These are phyloP conservation scores for Phthorimaea operculella DNA, from an alignment of 1,140 invertebrate species.

Conservation along the genomic window DNA sequence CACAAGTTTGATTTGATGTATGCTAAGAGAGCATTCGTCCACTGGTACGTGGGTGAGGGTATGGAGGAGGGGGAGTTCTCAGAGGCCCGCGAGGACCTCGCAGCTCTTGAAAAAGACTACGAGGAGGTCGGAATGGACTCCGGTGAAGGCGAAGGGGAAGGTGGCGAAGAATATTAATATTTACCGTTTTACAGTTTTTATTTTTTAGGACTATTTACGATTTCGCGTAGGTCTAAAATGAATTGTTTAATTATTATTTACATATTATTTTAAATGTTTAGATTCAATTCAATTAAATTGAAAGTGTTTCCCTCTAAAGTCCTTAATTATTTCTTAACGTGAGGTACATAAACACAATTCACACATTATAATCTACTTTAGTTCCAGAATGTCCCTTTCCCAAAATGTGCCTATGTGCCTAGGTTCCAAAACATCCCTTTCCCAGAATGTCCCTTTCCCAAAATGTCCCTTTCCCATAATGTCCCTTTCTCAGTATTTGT, in stretches of 20 bases:
- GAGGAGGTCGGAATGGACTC: slow-evolving; percentile 84
- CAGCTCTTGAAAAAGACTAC: slow-evolving; percentile 86
- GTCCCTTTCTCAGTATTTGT: no score
- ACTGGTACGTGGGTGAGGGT: slow-evolving; percentile 88
- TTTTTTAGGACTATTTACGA: slow-evolving; percentile 26
- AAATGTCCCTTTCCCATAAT: no score
- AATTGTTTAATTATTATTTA: slow-evolving; percentile 7
- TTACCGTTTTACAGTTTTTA: slow-evolving; percentile 15
- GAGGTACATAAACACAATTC: no score
- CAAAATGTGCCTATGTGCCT: no score
- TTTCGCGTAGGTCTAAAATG: slow-evolving; percentile 21
- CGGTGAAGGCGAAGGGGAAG: slow-evolving; percentile 77
- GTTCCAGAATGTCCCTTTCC: neutral
- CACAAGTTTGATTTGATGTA: slow-evolving; percentile 84
- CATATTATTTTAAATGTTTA: neutral
- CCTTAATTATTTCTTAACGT: neutral
- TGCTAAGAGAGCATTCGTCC: slow-evolving; percentile 74
- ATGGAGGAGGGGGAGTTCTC: slow-evolving; percentile 90
- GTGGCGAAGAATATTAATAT: slow-evolving; percentile 78
- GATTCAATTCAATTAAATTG: neutral
- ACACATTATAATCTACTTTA: no score
- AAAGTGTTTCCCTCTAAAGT: neutral
- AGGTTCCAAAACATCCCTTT: no score
- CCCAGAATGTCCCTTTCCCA: no score
- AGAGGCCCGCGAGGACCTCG: slow-evolving; percentile 87